Conservation (phyloP, 2,113 vertebrate genomes). For the Entosphenus tridentatus region DNA sequence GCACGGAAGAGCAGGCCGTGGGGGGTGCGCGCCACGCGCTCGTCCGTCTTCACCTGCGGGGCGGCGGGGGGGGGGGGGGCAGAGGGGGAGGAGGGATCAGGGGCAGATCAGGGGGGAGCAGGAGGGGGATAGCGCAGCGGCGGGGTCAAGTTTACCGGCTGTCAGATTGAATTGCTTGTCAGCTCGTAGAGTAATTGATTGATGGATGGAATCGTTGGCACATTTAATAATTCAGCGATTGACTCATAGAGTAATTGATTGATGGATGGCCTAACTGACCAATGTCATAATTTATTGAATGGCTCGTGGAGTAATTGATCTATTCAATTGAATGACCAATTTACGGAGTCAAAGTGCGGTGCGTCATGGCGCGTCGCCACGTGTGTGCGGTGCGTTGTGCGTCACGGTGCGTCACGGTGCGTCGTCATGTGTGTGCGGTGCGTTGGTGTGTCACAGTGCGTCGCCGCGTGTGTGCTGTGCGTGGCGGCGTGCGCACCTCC, state of each 20-base stretch:
- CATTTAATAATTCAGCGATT: too few species aligned
- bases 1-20: conserved; percentile 55
- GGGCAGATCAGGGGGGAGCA: neutral
- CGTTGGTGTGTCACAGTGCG: neutral
- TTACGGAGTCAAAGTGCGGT: too few species aligned
- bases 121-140: too few species aligned
- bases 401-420: neutral
- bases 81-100: conserved; percentile 6
- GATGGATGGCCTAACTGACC: too few species aligned
- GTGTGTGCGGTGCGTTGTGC: neutral
- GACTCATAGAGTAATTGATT: too few species aligned
- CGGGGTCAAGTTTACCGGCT: too few species aligned
- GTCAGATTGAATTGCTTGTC: too few species aligned
- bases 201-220: too few species aligned
- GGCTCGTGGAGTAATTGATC: too few species aligned
- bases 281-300: too few species aligned
- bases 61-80: conserved; percentile 12
- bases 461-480: neutral
- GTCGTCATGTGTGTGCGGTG: neutral
- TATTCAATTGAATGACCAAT: too few species aligned
- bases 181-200: too few species aligned
- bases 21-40: conserved; percentile 43
- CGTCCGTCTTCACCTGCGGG: conserved; percentile 50
- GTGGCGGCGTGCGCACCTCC: neutral
- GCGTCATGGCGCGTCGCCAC: neutral